phyloP scores from a whole-genome alignment of 2,113 vertebrate species.

The Lutjanus erythropterus region DNA sequence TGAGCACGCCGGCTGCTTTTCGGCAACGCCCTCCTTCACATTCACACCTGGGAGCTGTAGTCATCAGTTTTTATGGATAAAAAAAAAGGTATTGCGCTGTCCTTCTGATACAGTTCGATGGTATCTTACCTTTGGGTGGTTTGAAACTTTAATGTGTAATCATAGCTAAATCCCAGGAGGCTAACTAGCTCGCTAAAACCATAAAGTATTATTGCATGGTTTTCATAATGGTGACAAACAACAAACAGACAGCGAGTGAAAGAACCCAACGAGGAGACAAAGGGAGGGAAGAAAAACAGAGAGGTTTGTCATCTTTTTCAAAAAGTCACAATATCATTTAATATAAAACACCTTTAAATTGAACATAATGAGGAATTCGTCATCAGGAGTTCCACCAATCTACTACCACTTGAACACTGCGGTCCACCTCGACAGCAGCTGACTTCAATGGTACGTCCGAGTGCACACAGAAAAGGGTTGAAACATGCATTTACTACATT shows the following conservation, averaged over 20 bases:
- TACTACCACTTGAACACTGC: constrained; percentile 61
- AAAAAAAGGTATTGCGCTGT: constrained; percentile 54
- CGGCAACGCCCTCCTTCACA: constrained; percentile 45
- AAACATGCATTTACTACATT: constrained; percentile 88
- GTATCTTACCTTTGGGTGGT: constrained; percentile 74
- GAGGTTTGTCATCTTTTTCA: constrained; percentile 77
- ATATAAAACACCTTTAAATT: constrained; percentile 88
- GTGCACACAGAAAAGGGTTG: constrained; percentile 83
- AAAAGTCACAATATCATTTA: constrained; percentile 88
- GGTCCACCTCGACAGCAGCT: constrained; percentile 63
- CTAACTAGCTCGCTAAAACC: constrained; percentile 55
- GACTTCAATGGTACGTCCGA: constrained; percentile 70
- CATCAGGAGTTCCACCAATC: constrained; percentile 70
- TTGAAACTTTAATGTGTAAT: constrained; percentile 76
- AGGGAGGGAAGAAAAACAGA: constrained; percentile 54
- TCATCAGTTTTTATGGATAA: constrained; percentile 73
- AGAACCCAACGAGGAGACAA: constrained; percentile 21
- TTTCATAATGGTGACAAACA: constrained; percentile 64
- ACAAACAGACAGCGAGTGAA: constrained; percentile 23
- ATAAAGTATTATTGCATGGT: constrained; percentile 68
- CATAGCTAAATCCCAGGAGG: constrained; percentile 46
- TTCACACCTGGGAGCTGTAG: constrained; percentile 70
- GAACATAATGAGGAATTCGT: constrained; percentile 78
- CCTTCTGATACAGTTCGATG: constrained; percentile 47
- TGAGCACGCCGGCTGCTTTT: constrained; percentile 45